Base-by-base conservation (phyloP, 2,797 vertebrate species). In the Brotula barbata region DNA sequence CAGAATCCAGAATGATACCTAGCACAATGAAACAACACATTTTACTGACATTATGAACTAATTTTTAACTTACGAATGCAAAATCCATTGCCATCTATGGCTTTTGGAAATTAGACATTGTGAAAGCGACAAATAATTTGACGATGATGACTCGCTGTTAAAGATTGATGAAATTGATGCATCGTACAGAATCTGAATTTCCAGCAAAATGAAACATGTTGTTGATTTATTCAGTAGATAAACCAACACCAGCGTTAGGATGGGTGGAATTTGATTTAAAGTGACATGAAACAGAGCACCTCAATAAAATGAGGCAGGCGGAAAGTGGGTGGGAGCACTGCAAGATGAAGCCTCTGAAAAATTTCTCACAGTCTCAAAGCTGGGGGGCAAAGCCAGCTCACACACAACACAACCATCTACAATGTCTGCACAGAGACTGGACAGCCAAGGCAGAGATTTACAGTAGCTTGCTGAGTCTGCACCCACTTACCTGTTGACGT, bases 401-500 rank as follows among this genome's bases (percentile, higher is more conserved):
- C 42, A 47, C 55, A 19, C 31, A 33, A 14, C 39, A 12, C 72
- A 51, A 37, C 68, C 68, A 44, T 58, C 65, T 56, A 48, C 67
- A 68, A 58, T 68, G 68, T 46, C 25, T n/a, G 74, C 67, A 73
- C 53, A 31, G 47, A 58, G 47, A 17, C 40, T 3, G 37, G 54
- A 64, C 44, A 58, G 58, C 17, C 20, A 11, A 36, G 47, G 37
- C 19, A 57, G 64, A 80, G 81, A 87, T 87, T 85, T 80, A 87
- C 68, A 46, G 78, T 66, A 79, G 83, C 73, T 77, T 78, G 49
- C 62, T 77, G 46, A 57, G 63, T 63, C 67, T 43, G 54, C 54
- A 73, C 42, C 46, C 57, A 56, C 56, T 76, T 68, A 84, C 78
- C 73, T 83, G 75, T 79, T 83, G 87, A 86, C 50, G 64, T 83